These are phyloP conservation scores for Hetaerina titia DNA, from an alignment of 2,888 invertebrate species.

Conservation along the genomic window DNA sequence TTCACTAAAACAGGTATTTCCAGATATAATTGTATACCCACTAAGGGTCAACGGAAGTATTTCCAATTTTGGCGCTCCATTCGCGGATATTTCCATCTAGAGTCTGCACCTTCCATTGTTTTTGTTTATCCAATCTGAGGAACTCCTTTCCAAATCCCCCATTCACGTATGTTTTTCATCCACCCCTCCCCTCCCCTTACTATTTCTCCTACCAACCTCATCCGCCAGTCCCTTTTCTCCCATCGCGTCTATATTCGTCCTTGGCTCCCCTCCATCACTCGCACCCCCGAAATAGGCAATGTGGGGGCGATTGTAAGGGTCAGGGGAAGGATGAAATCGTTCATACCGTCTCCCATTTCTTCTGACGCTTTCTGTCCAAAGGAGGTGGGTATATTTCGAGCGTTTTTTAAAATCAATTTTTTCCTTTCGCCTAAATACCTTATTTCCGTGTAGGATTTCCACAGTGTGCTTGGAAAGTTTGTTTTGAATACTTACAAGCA, in stretches of 20 bases:
- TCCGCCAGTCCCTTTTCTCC: conserved; percentile 9
- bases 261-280: conserved; percentile 54
- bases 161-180: conserved; percentile 72
- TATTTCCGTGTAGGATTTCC: neutral
- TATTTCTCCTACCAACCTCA: neutral
- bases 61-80: neutral
- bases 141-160: neutral
- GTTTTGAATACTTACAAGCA: neutral
- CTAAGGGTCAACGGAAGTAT: too few species aligned
- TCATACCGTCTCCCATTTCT: neutral
- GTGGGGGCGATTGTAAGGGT: conserved; percentile 5
- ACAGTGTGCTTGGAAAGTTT: neutral
- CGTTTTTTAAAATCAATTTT: neutral
- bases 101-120: too few species aligned
- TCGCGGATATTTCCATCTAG: neutral
- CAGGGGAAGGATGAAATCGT: conserved; percentile 47
- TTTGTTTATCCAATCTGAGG: neutral
- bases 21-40: too few species aligned
- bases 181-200: neutral
- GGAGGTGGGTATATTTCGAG: neutral
- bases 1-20: too few species aligned
- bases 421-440: neutral
- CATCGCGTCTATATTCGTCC: conserved; percentile 51
- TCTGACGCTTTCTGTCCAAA: neutral
- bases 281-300: conserved; percentile 54